Conservation (phyloP, 2,797 vertebrate species). For the Sebastes alutus region DNA sequence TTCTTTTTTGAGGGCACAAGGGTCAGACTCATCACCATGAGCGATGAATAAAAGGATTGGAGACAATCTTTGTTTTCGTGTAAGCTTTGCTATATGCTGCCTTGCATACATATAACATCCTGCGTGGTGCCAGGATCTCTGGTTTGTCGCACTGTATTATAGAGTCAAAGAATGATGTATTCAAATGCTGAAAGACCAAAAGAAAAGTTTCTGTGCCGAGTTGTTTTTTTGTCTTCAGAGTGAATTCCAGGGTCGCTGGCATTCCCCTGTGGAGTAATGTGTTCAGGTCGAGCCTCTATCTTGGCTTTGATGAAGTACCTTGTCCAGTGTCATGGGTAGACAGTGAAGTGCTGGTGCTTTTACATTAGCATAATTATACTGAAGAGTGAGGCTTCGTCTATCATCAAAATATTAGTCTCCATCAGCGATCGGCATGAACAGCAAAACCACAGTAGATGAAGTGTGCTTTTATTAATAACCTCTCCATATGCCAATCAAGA, state of each 20-base stretch:
- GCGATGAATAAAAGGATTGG: conserved; percentile 42
- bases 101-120: conserved; percentile 18
- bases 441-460: conserved; percentile 64
- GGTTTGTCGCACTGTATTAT: conserved; percentile 11
- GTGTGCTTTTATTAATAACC: conserved; percentile 73
- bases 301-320: conserved; percentile 75
- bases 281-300: conserved; percentile 68
- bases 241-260: conserved; percentile 47
- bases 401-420: conserved; percentile 80
- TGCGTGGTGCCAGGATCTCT: neutral
- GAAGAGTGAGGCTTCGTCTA: conserved; percentile 72
- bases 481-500: conserved; percentile 66
- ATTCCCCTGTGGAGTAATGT: conserved; percentile 29
- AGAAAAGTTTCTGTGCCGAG: conserved; percentile 41
- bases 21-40: conserved; percentile 56
- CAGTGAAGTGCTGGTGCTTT: conserved; percentile 75
- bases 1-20: conserved; percentile 31
- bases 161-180: conserved; percentile 24
- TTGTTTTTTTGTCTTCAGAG: conserved; percentile 9
- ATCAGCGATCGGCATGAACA: conserved; percentile 70
- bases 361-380: conserved; percentile 80
- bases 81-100: conserved; percentile 34
- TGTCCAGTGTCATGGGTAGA: conserved; percentile 70
- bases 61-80: conserved; percentile 49
- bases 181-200: conserved; percentile 22